These are phyloP conservation scores for Chrosomus eos DNA, from an alignment of 2,797 vertebrate genomes.

Conservation along the genomic window DNA sequence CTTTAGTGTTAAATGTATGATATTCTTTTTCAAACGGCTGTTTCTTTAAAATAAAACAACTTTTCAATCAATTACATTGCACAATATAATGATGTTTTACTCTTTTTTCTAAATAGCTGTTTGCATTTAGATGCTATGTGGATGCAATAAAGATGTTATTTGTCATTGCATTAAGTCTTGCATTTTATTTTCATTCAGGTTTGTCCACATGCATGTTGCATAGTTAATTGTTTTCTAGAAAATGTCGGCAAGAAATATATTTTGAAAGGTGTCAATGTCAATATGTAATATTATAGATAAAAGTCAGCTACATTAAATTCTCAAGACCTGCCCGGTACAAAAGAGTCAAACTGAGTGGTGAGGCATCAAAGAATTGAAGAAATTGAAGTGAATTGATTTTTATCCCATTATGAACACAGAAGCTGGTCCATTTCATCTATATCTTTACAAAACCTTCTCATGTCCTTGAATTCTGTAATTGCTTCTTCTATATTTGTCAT, in stretches of 20 bases:
- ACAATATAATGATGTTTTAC: background rate
- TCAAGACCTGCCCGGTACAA: background rate
- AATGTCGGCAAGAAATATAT: background rate
- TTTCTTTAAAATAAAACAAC: background rate
- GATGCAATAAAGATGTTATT: background rate
- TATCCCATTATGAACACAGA: background rate
- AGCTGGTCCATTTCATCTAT: background rate
- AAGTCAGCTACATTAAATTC: background rate
- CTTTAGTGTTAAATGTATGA: background rate
- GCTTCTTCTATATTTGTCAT: background rate
- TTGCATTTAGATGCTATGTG: background rate
- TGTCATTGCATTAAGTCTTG: background rate
- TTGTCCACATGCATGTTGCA: background rate
- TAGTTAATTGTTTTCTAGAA: background rate
- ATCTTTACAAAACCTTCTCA: background rate
- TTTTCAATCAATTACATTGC: background rate
- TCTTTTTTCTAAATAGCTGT: background rate
- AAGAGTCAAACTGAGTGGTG: background rate
- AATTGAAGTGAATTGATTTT: constrained; percentile 11
- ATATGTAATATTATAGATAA: background rate
- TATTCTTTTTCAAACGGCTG: background rate
- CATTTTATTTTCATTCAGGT: background rate
- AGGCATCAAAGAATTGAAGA: background rate
- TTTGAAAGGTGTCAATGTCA: background rate
- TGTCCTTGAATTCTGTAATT: background rate